Percentiles rank a stretch among this genome's conserved stretches.
phyloP scores from a whole-genome alignment of 1,140 invertebrate species.

The Cecropterus lyciades region DNA sequence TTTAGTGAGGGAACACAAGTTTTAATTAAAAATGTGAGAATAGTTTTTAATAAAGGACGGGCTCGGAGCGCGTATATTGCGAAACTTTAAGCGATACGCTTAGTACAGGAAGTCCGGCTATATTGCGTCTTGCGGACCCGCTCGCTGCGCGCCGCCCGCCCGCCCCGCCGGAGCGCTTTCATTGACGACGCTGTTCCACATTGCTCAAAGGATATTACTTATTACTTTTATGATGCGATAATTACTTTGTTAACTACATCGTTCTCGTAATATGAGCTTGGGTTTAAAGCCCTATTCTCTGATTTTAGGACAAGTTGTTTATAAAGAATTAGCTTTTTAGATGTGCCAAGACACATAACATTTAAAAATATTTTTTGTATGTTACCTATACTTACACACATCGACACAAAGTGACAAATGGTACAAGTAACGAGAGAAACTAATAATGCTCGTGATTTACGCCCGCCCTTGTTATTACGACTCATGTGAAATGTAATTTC shows the following conservation, averaged over 20 bases:
- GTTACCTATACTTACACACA: conserved; percentile 38
- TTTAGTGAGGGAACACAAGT: conserved; percentile 84
- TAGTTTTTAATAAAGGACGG: conserved; percentile 84
- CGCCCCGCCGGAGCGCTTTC: conserved; percentile 11
- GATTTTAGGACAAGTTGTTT: too few relatives aligned
- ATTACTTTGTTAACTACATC: conserved; percentile 13
- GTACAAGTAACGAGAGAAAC: conserved; percentile 75
- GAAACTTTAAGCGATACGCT: conserved; percentile 82
- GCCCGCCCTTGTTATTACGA: conserved; percentile 82
- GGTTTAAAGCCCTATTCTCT: background rate
- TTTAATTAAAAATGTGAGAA: conserved; percentile 85
- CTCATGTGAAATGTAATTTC: conserved; percentile 84
- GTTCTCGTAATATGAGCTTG: conserved; percentile 1
- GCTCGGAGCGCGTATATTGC: conserved; percentile 81
- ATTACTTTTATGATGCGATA: conserved; percentile 19
- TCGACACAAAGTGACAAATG: conserved; percentile 78
- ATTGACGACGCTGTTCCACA: conserved; percentile 28
- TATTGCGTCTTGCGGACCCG: conserved; percentile 57
- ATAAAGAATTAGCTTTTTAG: background rate
- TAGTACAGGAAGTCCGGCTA: conserved; percentile 77
- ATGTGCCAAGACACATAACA: background rate
- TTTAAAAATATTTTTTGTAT: background rate
- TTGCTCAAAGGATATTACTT: conserved; percentile 30
- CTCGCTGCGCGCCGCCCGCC: conserved; percentile 17
- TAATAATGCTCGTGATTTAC: conserved; percentile 83